Evolutionary conservation across 2,797 vertebrate genomes (phyloP), one percentile per base, ranked within the genome.

Genomic region (Scarus forsteni): DNA sequence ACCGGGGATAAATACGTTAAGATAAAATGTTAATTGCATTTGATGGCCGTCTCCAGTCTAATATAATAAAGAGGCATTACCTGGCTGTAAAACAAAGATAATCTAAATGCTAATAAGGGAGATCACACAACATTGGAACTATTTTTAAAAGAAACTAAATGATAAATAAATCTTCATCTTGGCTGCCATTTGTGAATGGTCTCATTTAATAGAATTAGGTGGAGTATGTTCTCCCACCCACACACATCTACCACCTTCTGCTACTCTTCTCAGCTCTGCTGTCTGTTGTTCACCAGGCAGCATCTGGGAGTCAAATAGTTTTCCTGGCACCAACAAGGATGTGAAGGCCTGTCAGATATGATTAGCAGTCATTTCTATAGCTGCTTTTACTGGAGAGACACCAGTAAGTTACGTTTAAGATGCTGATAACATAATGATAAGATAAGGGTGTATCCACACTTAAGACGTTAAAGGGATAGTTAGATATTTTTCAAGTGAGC

Each of bases 11-110:
- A 95, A 95, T 94, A 93, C 85, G 85, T 92, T 93, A 92, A 89
- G 88, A 92, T 90, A 92, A 94, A 95, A 94, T 94, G 91, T 95
- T 96, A 94, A 95, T 94, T 93, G 92, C 90, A 90, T 95, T 94
- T 93, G 94, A 94, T 94, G 92, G 92, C 93, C 92, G 88, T 93
- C 89, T 93, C 85, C 89, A 88, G 92, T 88, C 90, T 94, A 94
- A 95, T 94, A 92, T 91, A 87, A 95, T 93, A 93, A 93, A 92
- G 87, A 88, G 76, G 75, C 87, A 93, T 92, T 93, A 93, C 86
- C 87, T 88, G 90, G 88, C 89, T 92, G 82, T 92, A 92, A 92
- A 94, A 92, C 78, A 92, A 94, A 90, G 89, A 93, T 94, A 83
- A 95, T 94, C 89, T 91, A 94, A 95, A 95, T 93, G 93, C 92